Evolutionary conservation across 2,888 invertebrate species (phyloP), one percentile per base, ranked within the genome.

Genomic region (Drosophila imparisetae): DNA sequence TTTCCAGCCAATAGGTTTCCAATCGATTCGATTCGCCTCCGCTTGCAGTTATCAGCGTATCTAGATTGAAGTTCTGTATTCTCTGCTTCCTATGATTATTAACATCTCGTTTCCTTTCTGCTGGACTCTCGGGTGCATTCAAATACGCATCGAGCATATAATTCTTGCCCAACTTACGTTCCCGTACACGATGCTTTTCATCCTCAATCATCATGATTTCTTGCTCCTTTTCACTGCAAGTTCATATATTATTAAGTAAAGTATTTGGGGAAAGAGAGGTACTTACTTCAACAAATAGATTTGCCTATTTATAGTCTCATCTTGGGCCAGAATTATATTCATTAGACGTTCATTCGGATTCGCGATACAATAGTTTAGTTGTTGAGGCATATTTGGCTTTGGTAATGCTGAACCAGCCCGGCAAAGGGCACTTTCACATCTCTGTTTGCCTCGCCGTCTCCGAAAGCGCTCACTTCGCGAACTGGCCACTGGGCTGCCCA

Each of bases 131-230:
- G 34, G 94, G 83, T n/a, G 94, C 94, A 80, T 94, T 94, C 50
- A 97, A 94, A 91, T 97, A 97, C 1, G 96, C 96, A 92, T 96
- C 96, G 21, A 96, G 93, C 55, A 97, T 94, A 91, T 97, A 97
- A 92, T 97, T 96, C 74, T 96, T 96, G 24, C 96, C 96, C 89
- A 96, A 95, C 86, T 96, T 96, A 77, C 95, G 95, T 93, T 96
- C 95, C 55, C 96, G 93, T 52, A 94, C 95, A 77, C 95, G 95
- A 92, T 97, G 96, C 34, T 96, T 95, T 90, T 96, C 96, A 89
- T 96, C 96, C 93, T 96, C 96, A 82, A 96, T 94, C 87, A 95
- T 95, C 75, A 96, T 96, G 83, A 97, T 97, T 87, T 96, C 95
- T 86, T 95, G 95, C 91, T 97, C 97, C 91, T 96, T 95, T 88